These are phyloP conservation scores for Rhinoraja longicauda DNA, from an alignment of 2,797 vertebrate species.

Conservation along the genomic window DNA sequence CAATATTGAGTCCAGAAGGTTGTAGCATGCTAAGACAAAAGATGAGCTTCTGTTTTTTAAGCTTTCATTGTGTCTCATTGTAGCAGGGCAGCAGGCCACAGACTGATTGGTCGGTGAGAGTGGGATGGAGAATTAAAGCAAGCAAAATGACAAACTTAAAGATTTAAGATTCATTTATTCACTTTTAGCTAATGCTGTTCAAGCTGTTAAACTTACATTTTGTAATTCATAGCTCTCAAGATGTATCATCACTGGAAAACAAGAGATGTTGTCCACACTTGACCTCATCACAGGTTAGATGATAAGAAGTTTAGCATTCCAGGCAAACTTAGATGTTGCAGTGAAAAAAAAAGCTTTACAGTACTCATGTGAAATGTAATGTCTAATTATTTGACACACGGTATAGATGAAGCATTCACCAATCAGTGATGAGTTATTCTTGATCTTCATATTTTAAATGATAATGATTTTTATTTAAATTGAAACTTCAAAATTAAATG, in stretches of 20 bases:
- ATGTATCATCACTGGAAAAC: background rate
- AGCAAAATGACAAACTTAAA: background rate
- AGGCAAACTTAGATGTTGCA: background rate
- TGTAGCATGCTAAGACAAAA: too few relatives aligned
- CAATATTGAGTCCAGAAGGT: too few relatives aligned
- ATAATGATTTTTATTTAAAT: background rate
- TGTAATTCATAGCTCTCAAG: constrained; percentile 8
- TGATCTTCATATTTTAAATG: background rate
- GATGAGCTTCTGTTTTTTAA: too few relatives aligned
- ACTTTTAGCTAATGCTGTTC: background rate
- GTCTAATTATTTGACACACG: background rate
- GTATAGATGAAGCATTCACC: background rate
- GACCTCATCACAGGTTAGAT: constrained; percentile 11
- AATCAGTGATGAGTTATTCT: background rate
- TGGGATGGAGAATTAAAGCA: too few relatives aligned
- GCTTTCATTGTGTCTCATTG: too few relatives aligned
- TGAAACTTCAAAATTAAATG: background rate
- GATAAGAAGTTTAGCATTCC: background rate
- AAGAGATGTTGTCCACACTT: constrained; percentile 1
- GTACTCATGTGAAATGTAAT: background rate
- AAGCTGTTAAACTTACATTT: background rate
- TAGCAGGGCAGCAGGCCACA: too few relatives aligned
- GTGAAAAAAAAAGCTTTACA: background rate
- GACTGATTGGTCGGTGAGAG: too few relatives aligned
- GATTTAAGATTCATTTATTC: background rate